Conservation (phyloP, 2,888 invertebrate genomes). For the Lasius platythorax region DNA sequence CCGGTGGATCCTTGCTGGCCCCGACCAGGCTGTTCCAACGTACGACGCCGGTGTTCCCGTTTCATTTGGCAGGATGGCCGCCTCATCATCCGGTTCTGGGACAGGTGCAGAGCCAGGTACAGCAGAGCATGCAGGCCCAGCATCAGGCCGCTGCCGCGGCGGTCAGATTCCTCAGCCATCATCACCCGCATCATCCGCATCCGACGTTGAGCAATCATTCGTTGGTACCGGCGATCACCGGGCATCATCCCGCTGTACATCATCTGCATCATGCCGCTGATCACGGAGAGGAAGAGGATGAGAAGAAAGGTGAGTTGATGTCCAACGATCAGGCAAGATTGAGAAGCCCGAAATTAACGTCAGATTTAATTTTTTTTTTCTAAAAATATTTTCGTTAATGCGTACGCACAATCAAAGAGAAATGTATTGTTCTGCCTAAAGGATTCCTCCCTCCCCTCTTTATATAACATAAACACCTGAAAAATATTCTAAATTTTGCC, state of each 20-base stretch:
- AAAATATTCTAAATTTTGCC: background rate
- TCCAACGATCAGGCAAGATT: background rate
- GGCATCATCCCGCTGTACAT: constrained; percentile 82
- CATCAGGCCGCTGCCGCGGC: constrained; percentile 83
- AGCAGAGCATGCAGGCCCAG: constrained; percentile 83
- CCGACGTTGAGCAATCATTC: constrained; percentile 83
- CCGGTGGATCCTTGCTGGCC: constrained; percentile 81
- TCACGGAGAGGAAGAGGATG: constrained; percentile 84
- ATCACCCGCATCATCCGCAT: constrained; percentile 84
- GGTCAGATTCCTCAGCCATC: constrained; percentile 82
- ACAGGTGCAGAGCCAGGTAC: constrained; percentile 84
- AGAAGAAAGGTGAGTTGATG: constrained; percentile 83
- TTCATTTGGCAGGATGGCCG: constrained; percentile 84
- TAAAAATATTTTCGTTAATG: background rate
- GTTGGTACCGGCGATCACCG: constrained; percentile 81
- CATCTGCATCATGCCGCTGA: constrained; percentile 81
- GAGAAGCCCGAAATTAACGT: background rate
- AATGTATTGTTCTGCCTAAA: background rate
- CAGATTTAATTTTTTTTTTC: background rate
- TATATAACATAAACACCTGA: background rate
- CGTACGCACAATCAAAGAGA: background rate
- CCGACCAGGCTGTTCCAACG: constrained; percentile 83
- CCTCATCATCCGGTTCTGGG: constrained; percentile 84
- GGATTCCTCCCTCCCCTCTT: background rate
- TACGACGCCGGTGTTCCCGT: constrained; percentile 84